Percentiles rank a stretch among this genome's conserved stretches.
phyloP scores from a whole-genome alignment of 2,113 vertebrate genomes.

The Clarias magur region DNA sequence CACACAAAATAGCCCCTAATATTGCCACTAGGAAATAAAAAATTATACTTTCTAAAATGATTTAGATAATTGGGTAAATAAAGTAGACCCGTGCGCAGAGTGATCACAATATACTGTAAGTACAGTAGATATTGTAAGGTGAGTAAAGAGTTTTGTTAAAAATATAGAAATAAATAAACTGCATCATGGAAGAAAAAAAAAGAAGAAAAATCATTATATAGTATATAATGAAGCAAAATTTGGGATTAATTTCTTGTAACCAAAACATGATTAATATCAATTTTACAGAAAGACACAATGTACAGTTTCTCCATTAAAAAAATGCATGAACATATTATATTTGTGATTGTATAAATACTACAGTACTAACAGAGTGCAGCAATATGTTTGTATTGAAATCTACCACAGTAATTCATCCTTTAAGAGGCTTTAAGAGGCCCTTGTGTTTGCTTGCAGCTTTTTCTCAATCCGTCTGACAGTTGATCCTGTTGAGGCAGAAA shows the following conservation, averaged over 20 bases:
- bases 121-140: neutral
- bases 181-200: neutral
- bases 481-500: constrained; percentile 35
- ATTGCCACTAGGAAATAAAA: neutral
- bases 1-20: neutral
- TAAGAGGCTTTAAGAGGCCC: neutral
- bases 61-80: neutral
- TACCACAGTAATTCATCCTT: neutral
- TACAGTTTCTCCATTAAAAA: neutral
- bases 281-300: neutral
- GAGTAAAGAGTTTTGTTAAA: neutral
- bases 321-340: neutral
- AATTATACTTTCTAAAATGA: neutral
- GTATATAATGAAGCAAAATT: neutral
- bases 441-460: neutral
- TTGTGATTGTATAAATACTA: neutral
- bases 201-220: too few relatives aligned
- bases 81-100: neutral
- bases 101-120: neutral
- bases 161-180: neutral
- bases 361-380: neutral
- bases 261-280: neutral
- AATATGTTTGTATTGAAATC: neutral
- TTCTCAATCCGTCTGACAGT: neutral
- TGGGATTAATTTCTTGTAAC: neutral